Evolutionary conservation across 2,797 vertebrate genomes (phyloP).

Genomic region (Aulostomus chinensis): DNA sequence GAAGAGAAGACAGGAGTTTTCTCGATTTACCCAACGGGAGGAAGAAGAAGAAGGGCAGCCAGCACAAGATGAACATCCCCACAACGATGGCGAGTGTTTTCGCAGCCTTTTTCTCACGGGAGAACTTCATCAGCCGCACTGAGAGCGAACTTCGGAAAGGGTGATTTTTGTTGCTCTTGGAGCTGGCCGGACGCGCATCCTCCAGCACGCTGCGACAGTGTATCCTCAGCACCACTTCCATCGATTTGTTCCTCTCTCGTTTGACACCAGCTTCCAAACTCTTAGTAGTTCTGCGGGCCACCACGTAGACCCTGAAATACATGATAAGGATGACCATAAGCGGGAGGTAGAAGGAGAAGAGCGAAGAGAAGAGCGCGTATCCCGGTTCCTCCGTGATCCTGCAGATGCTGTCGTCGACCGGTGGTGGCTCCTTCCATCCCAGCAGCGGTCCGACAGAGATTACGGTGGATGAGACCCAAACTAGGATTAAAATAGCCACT

Average conservation of each 20-base stretch:
- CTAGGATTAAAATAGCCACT: constrained; percentile 85
- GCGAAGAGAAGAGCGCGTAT: constrained; percentile 96
- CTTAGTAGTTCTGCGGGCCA: constrained; percentile 92
- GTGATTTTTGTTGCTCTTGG: constrained; percentile 85
- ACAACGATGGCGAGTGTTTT: constrained; percentile 98
- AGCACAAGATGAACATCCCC: constrained; percentile 97
- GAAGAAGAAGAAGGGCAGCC: constrained; percentile 98
- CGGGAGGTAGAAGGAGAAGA: constrained; percentile 98
- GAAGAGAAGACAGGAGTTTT: background rate
- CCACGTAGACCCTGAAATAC: constrained; percentile 97
- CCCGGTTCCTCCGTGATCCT: constrained; percentile 95
- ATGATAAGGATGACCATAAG: constrained; percentile 94
- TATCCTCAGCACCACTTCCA: constrained; percentile 93
- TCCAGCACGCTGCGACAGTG: constrained; percentile 90
- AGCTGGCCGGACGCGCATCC: constrained; percentile 69
- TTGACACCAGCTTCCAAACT: constrained; percentile 96
- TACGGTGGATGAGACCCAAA: constrained; percentile 92
- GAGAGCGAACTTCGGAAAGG: constrained; percentile 95
- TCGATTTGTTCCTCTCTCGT: constrained; percentile 90
- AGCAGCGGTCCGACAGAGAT: constrained; percentile 96
- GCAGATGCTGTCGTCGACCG: constrained; percentile 89
- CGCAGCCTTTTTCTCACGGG: constrained; percentile 96
- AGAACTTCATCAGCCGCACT: constrained; percentile 95
- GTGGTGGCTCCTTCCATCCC: constrained; percentile 97
- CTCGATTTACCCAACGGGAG: constrained; percentile 89